Percentiles rank a stretch among this genome's conserved stretches.
Conservation (phyloP, 2,888 invertebrate species). For the Lasioglossum vierecki region DNA sequence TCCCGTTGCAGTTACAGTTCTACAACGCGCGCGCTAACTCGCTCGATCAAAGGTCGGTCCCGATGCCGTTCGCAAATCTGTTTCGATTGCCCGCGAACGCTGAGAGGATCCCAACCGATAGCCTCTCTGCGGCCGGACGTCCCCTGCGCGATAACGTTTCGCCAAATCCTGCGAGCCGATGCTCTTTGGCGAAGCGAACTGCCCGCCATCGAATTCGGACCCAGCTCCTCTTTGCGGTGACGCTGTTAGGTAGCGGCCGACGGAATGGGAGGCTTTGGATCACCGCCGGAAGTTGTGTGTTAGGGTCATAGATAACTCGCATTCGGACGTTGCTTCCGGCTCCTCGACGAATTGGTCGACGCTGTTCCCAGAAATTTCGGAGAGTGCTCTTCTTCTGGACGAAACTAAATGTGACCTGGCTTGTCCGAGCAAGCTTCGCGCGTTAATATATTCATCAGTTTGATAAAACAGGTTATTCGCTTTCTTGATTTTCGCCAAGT, state of each 20-base stretch:
- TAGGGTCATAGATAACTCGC: not conserved
- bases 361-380: not conserved
- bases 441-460: too few relatives aligned
- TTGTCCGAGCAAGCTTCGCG: too few relatives aligned
- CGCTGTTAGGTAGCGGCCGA: not conserved
- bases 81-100: conserved; percentile 20
- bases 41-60: conserved; percentile 22
- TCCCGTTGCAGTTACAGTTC: conserved; percentile 10
- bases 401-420: too few relatives aligned
- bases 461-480: too few relatives aligned
- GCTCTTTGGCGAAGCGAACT: conserved; percentile 9
- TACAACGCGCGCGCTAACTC: conserved; percentile 36
- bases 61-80: conserved; percentile 5
- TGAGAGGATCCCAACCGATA: conserved; percentile 22
- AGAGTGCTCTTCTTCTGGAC: not conserved
- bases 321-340: not conserved
- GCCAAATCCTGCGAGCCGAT: not conserved
- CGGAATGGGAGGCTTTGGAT: not conserved
- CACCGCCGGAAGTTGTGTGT: not conserved
- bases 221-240: not conserved
- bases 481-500: not conserved
- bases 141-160: not conserved
- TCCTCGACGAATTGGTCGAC: not conserved
- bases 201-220: not conserved
- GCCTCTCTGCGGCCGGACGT: not conserved